Conservation (phyloP, 2,113 vertebrate genomes). For the Ailurus styani region DNA sequence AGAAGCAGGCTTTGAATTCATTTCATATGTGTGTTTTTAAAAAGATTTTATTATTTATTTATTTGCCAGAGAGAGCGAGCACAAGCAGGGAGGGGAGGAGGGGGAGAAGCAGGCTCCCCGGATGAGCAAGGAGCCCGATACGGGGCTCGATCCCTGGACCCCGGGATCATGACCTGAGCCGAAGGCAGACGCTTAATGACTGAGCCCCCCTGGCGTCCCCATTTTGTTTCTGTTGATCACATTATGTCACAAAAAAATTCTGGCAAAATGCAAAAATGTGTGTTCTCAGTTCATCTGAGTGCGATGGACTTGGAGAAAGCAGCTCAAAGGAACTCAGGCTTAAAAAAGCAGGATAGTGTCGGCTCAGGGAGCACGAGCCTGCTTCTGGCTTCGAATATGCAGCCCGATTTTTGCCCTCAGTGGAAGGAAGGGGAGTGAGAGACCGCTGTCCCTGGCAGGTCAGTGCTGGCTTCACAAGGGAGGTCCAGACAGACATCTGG, state of each 20-base stretch:
- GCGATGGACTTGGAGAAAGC: too few relatives aligned
- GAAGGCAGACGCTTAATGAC: too few relatives aligned
- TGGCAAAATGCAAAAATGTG: background rate
- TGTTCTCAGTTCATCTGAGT: background rate
- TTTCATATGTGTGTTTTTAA: too few relatives aligned
- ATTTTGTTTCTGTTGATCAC: background rate
- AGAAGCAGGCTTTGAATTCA: background rate
- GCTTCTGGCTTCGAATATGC: background rate
- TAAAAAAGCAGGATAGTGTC: background rate
- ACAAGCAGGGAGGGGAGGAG: too few relatives aligned
- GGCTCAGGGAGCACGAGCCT: background rate
- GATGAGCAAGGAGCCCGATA: too few relatives aligned
- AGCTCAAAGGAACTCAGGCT: background rate
- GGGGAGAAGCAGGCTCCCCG: too few relatives aligned
- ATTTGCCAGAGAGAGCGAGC: too few relatives aligned
- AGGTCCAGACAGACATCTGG: background rate
- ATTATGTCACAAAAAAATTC: background rate
- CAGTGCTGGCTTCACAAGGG: background rate
- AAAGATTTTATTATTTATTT: too few relatives aligned
- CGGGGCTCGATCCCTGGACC: too few relatives aligned
- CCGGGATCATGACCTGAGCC: too few relatives aligned
- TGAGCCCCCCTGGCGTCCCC: too few relatives aligned
- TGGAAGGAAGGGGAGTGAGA: background rate
- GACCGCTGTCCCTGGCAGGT: background rate
- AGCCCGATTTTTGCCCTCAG: background rate